phyloP scores from a whole-genome alignment of 2,113 vertebrate species.

The human (Homo sapiens) region DNA sequence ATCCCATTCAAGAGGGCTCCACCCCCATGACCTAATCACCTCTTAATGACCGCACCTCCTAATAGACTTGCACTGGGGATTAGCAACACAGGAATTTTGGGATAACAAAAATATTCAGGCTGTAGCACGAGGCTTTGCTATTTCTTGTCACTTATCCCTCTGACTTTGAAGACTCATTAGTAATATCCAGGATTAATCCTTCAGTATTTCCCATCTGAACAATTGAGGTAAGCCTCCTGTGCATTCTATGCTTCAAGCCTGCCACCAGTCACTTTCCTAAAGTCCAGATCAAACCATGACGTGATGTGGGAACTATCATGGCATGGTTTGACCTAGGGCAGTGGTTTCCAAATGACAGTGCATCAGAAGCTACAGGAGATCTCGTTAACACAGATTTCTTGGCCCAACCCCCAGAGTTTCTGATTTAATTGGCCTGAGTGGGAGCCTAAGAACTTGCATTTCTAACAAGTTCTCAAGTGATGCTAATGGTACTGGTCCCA shows the following conservation, averaged over 20 bases:
- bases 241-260: background rate
- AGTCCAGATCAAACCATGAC: background rate
- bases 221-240: fast-evolving
- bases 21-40: background rate
- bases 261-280: background rate
- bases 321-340: background rate
- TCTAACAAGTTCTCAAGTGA: background rate
- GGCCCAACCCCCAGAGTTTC: background rate
- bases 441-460: background rate
- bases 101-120: background rate
- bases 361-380: background rate
- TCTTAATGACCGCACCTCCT: background rate
- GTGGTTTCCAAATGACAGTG: background rate
- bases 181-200: fast-evolving
- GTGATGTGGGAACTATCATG: too few species aligned
- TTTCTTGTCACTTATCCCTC: background rate
- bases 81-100: background rate
- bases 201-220: background rate
- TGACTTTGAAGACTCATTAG: background rate
- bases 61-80: background rate
- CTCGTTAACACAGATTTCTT: background rate
- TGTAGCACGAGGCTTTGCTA: background rate
- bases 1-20: background rate
- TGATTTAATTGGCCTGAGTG: background rate
- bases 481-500: background rate